phyloP scores from a whole-genome alignment of 1,140 invertebrate species.

The Bombus huntii region DNA sequence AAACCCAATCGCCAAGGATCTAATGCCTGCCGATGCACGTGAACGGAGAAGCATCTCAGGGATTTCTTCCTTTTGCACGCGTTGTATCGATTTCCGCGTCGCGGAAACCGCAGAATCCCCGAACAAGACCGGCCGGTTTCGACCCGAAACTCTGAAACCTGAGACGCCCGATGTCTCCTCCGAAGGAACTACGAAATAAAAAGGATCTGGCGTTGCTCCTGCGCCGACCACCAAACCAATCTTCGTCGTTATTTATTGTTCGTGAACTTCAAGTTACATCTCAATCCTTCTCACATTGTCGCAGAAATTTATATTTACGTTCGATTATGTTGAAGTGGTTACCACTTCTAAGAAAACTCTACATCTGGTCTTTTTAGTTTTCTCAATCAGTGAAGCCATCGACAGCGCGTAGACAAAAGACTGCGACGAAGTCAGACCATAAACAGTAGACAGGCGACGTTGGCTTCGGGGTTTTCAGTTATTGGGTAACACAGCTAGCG shows the following conservation, averaged over 20 bases:
- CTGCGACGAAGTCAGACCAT: too few species aligned
- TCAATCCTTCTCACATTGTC: background rate
- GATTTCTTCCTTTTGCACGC: constrained; percentile 43
- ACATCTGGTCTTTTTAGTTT: too few species aligned
- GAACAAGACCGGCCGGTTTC: constrained; percentile 36
- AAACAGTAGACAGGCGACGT: too few species aligned
- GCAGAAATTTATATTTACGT: background rate
- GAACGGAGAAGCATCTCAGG: constrained; percentile 22
- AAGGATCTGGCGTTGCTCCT: constrained; percentile 10
- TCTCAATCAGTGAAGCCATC: too few species aligned
- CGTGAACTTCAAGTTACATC: background rate
- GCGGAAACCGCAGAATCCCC: constrained; percentile 53
- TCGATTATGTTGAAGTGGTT: too few species aligned
- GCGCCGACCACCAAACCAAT: background rate
- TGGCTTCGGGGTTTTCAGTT: too few species aligned
- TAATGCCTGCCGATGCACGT: constrained; percentile 32
- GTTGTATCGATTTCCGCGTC: constrained; percentile 50
- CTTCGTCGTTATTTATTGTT: background rate
- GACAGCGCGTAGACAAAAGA: too few species aligned
- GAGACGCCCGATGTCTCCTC: constrained; percentile 11
- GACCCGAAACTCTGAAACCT: constrained; percentile 44
- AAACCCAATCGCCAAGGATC: constrained; percentile 45
- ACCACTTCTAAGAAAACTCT: too few species aligned
- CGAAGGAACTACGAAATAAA: background rate
- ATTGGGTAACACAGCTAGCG: too few species aligned